Base-by-base conservation (phyloP, 2,888 invertebrate genomes). In the Drosophila pseudotalamancana region DNA sequence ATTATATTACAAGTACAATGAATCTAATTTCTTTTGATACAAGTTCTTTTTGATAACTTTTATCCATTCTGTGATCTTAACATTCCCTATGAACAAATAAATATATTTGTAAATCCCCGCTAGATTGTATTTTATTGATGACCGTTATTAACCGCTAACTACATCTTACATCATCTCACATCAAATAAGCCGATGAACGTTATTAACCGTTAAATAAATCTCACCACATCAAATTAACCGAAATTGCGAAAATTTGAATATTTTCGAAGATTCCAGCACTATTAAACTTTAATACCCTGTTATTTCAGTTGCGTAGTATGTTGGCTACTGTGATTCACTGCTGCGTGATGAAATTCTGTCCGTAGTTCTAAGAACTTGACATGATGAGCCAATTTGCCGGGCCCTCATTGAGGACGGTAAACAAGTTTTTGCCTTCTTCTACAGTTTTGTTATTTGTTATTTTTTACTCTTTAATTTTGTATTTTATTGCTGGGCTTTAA, bases 291-390 rank as follows among this genome's bases (percentile, higher is more conserved):
- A 0, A 31, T 14, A 31, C 31, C 19, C 31, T 14, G 21, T 9
- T 14, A 12, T 39, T 50, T 39, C 18, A 8, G 2, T n/a, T n/a
- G n/a, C n/a, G n/a, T 29, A 50, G n/a, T 29, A 66, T 66, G 66
- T 19, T 66, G 57, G 65, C 25, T 19, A 19, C 56, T 21, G 39
- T 79, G 79, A 79, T 65, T 79, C 79, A 79, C 65, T 40, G 25
- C 12, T 60, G 53, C 55, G 46, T 79, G 79, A 79, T 81, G 78
- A 79, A 79, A 81, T 81, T 67, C 51, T 43, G 43, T 55, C 39
- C 19, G 39, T 51, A 61, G 59, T 79, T 79, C 78, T 75, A 49
- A 59, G 81, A 79, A 80, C 64, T 64, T 64, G 63, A 60, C 67
- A 56, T 63, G 77, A 73, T 73, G 77, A 64, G 73, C 74, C 57